Base-by-base conservation (phyloP, 2,888 invertebrate species). In the Melinaea menophilus region DNA sequence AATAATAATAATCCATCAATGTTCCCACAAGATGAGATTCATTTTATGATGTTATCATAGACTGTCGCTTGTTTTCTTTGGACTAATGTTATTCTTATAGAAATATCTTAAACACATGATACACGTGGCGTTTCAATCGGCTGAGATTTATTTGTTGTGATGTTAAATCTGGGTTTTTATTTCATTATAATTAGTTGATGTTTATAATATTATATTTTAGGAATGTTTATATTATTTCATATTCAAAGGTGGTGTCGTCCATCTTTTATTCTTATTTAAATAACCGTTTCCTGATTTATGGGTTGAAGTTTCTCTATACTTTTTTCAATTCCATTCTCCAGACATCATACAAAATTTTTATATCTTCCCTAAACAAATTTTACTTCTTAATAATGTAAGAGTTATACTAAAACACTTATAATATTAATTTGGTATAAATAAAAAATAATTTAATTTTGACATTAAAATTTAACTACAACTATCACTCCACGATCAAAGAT, bases 31-130 rank as follows among this genome's bases (percentile, higher is more conserved):
- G 65, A 57, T 46, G 46, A 48, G 56, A 64, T 65, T 69, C 66
- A 72, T 80, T 85, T 86, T 86, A 85, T 85, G 82, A 85, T 85
- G 85, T 86, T 86, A 79, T 86, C 79, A 79, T 82, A 84, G 82
- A 87, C 58, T 37, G 37, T 37, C 41, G 41, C 59, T 59, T 66
- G 64, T 70, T 68, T 62, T 65, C 62, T 63, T 65, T 65, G 45
- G 57, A 45, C 54, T 58, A 58, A 86, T 82, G 85, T 85, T 85
- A 83, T 80, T 77, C 81, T 85, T 84, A 51, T 58, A 58, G 56
- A 56, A 55, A 55, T 31, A 31, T 51, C 51, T n/a, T n/a, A 7
- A 31, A 51, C 51, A 85, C 86, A 86, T 84, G 73, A 86, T 88
- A 83, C 90, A 72, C 72, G 72, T 72, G 72, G 69, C 71, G 69